A percentile compares a stretch with the other conserved stretches of the same genome.
phyloP scores from a whole-genome alignment of 2,797 vertebrate species.

The Myotis daubentonii region DNA sequence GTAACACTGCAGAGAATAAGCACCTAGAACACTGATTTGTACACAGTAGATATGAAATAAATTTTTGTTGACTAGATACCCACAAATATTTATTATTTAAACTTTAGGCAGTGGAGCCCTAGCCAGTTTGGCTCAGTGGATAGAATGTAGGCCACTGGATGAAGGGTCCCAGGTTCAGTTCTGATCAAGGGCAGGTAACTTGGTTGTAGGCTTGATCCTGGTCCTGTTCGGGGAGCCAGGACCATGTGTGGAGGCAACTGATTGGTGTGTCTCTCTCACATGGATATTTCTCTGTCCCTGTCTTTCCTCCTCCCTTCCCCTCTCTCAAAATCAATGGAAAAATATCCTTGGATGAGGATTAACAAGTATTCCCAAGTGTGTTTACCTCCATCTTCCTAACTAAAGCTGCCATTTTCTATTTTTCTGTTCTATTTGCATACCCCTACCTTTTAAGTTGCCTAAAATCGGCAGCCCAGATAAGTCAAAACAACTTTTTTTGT shows the following conservation, averaged over 20 bases:
- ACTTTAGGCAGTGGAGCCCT: background rate
- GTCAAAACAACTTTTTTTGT: background rate
- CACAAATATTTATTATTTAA: constrained; percentile 28
- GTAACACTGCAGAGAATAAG: background rate
- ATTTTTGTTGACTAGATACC: background rate
- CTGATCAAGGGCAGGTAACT: too few species aligned
- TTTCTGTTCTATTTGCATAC: background rate
- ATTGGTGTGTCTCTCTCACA: too few species aligned
- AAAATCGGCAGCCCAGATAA: background rate
- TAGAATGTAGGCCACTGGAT: too few species aligned
- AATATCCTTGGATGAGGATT: too few species aligned
- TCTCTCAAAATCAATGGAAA: too few species aligned
- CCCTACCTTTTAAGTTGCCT: background rate
- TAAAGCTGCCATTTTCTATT: background rate
- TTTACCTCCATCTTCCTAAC: background rate
- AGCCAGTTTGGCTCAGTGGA: too few species aligned
- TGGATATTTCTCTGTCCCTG: too few species aligned
- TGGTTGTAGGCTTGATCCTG: too few species aligned
- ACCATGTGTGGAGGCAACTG: too few species aligned
- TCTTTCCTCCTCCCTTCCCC: too few species aligned
- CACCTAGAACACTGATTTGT: background rate
- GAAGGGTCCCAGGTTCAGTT: too few species aligned
- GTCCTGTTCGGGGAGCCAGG: too few species aligned
- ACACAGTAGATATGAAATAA: background rate
- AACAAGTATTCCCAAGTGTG: background rate